A percentile compares a stretch with the other conserved stretches of the same genome.
Evolutionary conservation across 2,888 invertebrate genomes (phyloP).

Genomic region (Diarsia brunnea): DNA sequence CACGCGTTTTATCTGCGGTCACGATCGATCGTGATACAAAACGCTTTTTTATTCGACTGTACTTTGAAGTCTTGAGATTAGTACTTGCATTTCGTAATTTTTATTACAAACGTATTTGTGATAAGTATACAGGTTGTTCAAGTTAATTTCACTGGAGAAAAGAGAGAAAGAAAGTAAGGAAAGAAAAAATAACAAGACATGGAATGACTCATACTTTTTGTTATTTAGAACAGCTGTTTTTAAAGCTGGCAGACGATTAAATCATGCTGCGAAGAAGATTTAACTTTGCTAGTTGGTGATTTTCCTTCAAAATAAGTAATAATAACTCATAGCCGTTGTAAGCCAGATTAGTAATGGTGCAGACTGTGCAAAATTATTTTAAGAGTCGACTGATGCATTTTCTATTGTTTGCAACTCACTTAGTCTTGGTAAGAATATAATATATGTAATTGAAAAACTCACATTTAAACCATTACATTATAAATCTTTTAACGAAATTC

Average conservation of each 20-base stretch:
- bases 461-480: not conserved
- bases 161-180: not conserved
- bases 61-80: slow-evolving; percentile 48
- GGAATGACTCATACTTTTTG: slow-evolving; percentile 11
- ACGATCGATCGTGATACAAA: slow-evolving; percentile 76
- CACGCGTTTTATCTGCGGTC: slow-evolving; percentile 72
- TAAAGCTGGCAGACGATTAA: not conserved
- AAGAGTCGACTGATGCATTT: not conserved
- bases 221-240: too few relatives aligned
- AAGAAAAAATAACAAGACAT: too few relatives aligned
- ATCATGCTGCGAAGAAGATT: slow-evolving; percentile 6
- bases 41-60: slow-evolving; percentile 63
- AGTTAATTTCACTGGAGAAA: not conserved
- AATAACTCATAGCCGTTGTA: not conserved
- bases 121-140: slow-evolving; percentile 44
- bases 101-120: slow-evolving; percentile 37
- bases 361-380: not conserved
- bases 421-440: too few relatives aligned
- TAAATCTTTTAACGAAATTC: not conserved
- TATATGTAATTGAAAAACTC: too few relatives aligned
- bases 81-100: slow-evolving; percentile 63
- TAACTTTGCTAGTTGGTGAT: not conserved
- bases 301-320: not conserved
- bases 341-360: not conserved
- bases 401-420: not conserved